phyloP scores from a whole-genome alignment of 2,113 vertebrate genomes.

The Sceloporus tristichus region DNA sequence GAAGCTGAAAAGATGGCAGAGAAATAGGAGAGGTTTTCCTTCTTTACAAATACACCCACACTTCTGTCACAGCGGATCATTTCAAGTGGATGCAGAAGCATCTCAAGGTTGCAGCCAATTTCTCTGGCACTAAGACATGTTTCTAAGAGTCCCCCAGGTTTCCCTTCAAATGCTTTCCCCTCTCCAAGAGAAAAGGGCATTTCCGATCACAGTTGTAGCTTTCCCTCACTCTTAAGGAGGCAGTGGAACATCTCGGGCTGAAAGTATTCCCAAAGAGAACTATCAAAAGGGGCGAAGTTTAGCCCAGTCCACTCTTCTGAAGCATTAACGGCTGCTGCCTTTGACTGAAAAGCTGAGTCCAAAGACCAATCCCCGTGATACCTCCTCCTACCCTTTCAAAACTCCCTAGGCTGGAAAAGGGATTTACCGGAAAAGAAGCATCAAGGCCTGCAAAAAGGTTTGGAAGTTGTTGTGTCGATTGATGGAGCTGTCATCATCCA shows the following conservation, averaged over 20 bases:
- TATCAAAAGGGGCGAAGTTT: no score
- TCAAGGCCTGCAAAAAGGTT: constrained; percentile 94
- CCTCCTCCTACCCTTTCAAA: no score
- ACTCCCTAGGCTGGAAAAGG: not conserved
- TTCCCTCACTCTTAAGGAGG: no score
- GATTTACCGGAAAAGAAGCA: constrained; percentile 93
- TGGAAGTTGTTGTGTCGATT: constrained; percentile 96
- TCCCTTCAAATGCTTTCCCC: not conserved
- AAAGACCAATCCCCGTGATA: no score
- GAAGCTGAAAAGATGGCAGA: not conserved
- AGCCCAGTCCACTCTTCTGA: no score
- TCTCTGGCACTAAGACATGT: not conserved
- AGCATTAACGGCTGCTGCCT: no score
- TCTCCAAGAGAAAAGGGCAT: not conserved
- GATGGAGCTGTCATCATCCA: constrained; percentile 91
- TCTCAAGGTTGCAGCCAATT: not conserved
- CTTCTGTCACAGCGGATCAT: not conserved
- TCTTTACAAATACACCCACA: not conserved
- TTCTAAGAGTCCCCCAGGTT: not conserved
- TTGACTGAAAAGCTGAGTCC: no score
- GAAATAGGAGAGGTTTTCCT: no score
- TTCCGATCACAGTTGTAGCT: no score
- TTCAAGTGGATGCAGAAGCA: not conserved
- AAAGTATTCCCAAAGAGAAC: no score
- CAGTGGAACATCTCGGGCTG: no score